Base-by-base conservation (phyloP, 2,888 invertebrate species). In the Cheilosia soror region DNA sequence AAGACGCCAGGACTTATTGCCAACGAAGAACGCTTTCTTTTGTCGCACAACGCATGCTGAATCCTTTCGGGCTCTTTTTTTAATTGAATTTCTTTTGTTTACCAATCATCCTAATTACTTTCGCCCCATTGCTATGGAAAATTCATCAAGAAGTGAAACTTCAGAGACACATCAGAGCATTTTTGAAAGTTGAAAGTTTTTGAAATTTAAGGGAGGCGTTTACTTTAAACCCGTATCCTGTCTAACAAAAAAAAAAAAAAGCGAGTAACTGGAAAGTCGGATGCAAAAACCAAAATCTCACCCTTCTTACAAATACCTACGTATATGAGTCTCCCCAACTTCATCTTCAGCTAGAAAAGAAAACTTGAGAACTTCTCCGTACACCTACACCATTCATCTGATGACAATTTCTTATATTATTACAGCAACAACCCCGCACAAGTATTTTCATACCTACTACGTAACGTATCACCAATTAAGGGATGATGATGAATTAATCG, bases 21-120 rank as follows among this genome's bases (percentile, higher is more conserved):
- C 58, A 60, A 25, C 37, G 25, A 31, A 37, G 7, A 7, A 55
- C 65, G 37, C 7, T 25, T 37, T 6, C 7, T 47, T 15, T 5
- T 7, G 25, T 47, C 15, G 9, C n/a, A 1, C 51, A 11, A 40
- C 31, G 73, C 83, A 69, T 58, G 60, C 65, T 65, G 40, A 76
- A 76, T 76, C 76, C 71, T 71, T 76, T 75, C 55, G 53, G 73
- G 76, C 40, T 60, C 53, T 27, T 13, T 72, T 80, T 72, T 72
- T 68, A 80, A 80, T 80, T 71, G 76, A 80, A 72, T 76, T 80
- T 66, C 62, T 66, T 84, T 69, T 53, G 60, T 76, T 44, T 71
- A 62, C 80, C 80, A 85, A 85, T 85, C 80, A 85, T 71, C 80
- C 66, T 85, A 85, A 85, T 85, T 85, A 80, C 76, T 80, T 76